Evolutionary conservation across 1,140 invertebrate species (phyloP), one percentile per base, ranked within the genome.

Genomic region (Chrysopa pallens): DNA sequence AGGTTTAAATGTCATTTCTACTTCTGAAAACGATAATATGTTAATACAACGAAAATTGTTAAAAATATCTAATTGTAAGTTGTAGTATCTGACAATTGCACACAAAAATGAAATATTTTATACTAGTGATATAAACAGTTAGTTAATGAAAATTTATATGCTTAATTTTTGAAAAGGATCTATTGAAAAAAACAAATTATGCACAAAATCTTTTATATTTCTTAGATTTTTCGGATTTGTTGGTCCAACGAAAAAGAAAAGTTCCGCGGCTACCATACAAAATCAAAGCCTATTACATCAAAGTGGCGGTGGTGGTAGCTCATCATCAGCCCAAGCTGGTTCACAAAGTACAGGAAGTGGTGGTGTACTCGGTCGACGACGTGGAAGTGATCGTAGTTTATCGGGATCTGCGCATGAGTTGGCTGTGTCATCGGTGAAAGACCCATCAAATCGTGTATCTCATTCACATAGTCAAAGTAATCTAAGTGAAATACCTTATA

Each of bases 191-290:
- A 38, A 4, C 23, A 27, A 14, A 5, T 23, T 23, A 23, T 23
- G 17, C 17, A n/a, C n/a, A 3, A 23, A 23, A 23, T 23, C 2
- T 23, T 23, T 23, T 23, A 3, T 23, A 5, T 23, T 23, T 23
- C 2, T 5, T 56, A 90, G 84, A 53, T 92, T 92, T 62, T 92
- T 93, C 62, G 80, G 74, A 49, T 92, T 92, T 61, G 83, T 81
- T 27, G 83, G 79, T 13, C 82, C 78, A 48, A 75, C 77, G 9
- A 89, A 87, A 57, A 90, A 90, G 60, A 91, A 85, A 56, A 62
- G 68, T 38, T 76, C 80, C 36, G 73, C 77, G 28, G 76, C 72
- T 17, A 63, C 72, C 17, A 64, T 73, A 39, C 55, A 72, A 48
- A 60, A 63, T 47, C 52, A 56, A 36, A 60, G 63, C 43, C 60